Conservation (phyloP, 2,797 vertebrate species). For the Zalophus californianus region DNA sequence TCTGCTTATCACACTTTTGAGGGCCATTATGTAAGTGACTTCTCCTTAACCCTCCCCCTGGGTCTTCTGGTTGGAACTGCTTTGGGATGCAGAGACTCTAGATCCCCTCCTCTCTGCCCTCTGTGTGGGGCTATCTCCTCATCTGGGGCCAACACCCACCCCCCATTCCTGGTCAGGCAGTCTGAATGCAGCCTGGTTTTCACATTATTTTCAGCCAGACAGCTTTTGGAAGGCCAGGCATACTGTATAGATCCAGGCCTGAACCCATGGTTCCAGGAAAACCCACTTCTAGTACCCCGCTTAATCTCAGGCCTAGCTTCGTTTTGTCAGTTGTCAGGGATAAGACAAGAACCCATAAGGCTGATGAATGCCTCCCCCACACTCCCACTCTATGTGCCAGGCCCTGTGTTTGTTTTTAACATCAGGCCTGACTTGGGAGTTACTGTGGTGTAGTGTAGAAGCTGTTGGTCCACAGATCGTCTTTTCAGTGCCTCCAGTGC, state of each 20-base stretch:
- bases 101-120: neutral
- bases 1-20: neutral
- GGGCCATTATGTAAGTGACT: neutral
- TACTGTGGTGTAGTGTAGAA: neutral
- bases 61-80: neutral
- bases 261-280: neutral
- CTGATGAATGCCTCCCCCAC: neutral
- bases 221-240: constrained; percentile 27
- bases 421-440: neutral
- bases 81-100: neutral
- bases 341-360: neutral
- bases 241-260: neutral
- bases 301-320: neutral
- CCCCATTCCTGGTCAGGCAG: neutral
- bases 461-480: neutral
- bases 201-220: constrained; percentile 44
- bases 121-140: neutral
- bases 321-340: neutral
- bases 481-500: neutral
- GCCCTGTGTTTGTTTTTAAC: neutral
- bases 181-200: constrained; percentile 45
- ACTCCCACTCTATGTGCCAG: neutral
- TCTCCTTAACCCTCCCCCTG: neutral
- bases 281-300: neutral
- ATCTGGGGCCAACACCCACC: neutral